Conservation (phyloP, 1,140 invertebrate genomes). For the Leptoteleia sp. region DNA sequence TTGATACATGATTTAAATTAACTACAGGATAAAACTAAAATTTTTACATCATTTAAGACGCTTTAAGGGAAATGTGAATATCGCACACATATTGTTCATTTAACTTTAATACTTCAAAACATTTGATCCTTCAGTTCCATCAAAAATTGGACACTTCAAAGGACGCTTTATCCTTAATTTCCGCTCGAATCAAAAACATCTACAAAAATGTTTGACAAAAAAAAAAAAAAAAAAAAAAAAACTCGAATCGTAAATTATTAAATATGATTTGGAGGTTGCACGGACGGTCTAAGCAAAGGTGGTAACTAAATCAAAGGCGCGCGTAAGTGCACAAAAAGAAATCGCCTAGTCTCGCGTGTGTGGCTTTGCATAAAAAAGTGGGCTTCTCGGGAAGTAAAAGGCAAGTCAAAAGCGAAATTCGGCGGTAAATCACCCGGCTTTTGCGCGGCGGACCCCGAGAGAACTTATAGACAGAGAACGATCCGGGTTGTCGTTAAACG, state of each 20-base stretch:
- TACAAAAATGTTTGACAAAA: no score
- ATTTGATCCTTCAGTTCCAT: no score
- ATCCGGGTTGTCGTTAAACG: constrained; percentile 75
- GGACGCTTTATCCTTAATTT: no score
- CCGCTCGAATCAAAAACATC: background rate
- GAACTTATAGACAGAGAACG: constrained; percentile 60
- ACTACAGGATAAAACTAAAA: no score
- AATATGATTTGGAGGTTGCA: background rate
- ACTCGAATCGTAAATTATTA: constrained; percentile 20
- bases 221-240: background rate
- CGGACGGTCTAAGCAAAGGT: constrained; percentile 25
- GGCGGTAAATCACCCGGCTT: constrained; percentile 67
- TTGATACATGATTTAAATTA: no score
- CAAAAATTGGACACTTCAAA: no score
- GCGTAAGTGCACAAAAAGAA: constrained; percentile 33
- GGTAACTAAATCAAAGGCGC: constrained; percentile 35
- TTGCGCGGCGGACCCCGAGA: constrained; percentile 27
- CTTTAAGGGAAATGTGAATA: no score
- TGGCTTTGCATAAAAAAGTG: constrained; percentile 63
- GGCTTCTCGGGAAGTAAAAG: constrained; percentile 62
- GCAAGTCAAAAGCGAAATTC: constrained; percentile 61
- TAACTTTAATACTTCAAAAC: no score
- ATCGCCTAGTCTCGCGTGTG: constrained; percentile 25
- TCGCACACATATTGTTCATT: no score
- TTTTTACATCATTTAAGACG: no score